phyloP scores from a whole-genome alignment of 2,797 vertebrate species.

The Fringilla coelebs region DNA sequence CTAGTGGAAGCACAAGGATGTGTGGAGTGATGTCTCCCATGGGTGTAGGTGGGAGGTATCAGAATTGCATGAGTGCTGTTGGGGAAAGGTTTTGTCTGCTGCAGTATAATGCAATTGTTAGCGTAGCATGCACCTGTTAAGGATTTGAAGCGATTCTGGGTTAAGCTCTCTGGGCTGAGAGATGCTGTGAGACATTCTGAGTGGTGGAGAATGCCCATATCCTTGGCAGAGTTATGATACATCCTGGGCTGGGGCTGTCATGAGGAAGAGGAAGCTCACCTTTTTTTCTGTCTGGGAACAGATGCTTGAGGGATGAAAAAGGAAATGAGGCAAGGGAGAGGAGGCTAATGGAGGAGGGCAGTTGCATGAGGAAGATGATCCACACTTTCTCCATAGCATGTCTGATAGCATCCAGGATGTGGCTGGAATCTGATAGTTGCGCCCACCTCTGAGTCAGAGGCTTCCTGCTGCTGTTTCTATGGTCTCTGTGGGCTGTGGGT shows the following conservation, averaged over 20 bases:
- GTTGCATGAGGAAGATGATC: neutral
- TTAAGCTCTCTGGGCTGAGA: neutral
- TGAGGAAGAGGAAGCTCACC: neutral
- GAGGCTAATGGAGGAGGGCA: neutral
- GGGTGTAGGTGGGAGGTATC: neutral
- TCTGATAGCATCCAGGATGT: neutral
- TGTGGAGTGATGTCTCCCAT: neutral
- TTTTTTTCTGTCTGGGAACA: neutral
- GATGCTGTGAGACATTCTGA: neutral
- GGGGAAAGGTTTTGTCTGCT: neutral
- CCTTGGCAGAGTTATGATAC: neutral
- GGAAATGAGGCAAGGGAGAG: neutral
- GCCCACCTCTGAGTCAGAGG: neutral
- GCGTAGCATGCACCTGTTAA: neutral
- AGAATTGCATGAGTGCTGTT: neutral
- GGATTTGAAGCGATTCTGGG: neutral
- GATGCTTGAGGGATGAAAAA: neutral
- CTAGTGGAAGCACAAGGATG: neutral
- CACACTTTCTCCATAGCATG: fast-evolving
- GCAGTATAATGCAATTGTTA: fast-evolving
- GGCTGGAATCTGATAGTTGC: neutral
- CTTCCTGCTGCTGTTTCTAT: neutral
- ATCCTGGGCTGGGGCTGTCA: neutral
- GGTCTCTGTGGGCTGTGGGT: neutral
- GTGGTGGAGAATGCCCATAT: neutral